phyloP scores from a whole-genome alignment of 1,140 invertebrate genomes.

The Heliconius hermathena region DNA sequence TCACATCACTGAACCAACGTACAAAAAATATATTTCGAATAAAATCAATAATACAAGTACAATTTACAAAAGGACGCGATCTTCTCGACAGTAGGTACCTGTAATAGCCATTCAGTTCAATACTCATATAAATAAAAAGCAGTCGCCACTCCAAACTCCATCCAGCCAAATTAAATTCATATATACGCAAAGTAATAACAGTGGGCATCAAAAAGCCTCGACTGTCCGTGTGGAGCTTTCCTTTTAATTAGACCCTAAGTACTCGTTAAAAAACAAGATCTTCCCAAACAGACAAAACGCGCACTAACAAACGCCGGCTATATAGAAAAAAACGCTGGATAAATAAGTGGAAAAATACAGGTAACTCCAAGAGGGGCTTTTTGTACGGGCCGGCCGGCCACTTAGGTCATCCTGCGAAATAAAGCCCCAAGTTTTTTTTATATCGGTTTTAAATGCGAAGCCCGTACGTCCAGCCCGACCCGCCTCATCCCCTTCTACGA shows the following conservation, averaged over 20 bases:
- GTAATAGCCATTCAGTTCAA: conserved; percentile 47
- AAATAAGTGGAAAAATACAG: conserved; percentile 82
- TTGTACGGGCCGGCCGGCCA: conserved; percentile 78
- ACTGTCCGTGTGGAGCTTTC: conserved; percentile 77
- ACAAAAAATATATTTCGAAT: neutral
- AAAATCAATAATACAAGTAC: conserved; percentile 27
- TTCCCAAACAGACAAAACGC: conserved; percentile 77
- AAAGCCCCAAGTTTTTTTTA: conserved; percentile 78
- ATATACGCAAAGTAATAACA: conserved; percentile 75
- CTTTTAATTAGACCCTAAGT: conserved; percentile 82
- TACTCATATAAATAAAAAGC: conserved; percentile 58
- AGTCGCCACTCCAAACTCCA: conserved; percentile 70
- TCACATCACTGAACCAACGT: neutral
- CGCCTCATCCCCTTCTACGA: conserved; percentile 72
- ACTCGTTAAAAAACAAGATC: conserved; percentile 81
- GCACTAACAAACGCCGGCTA: conserved; percentile 76
- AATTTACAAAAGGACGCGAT: conserved; percentile 38
- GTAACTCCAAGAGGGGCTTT: conserved; percentile 78
- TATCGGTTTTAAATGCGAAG: conserved; percentile 79
- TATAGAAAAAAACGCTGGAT: conserved; percentile 77
- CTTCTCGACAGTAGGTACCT: conserved; percentile 32
- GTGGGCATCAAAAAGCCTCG: conserved; percentile 78
- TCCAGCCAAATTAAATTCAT: conserved; percentile 78
- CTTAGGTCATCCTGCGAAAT: conserved; percentile 81
- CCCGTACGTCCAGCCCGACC: conserved; percentile 70